These are phyloP conservation scores for Agrypnus murinus DNA, from an alignment of 2,888 invertebrate genomes.

Conservation along the genomic window DNA sequence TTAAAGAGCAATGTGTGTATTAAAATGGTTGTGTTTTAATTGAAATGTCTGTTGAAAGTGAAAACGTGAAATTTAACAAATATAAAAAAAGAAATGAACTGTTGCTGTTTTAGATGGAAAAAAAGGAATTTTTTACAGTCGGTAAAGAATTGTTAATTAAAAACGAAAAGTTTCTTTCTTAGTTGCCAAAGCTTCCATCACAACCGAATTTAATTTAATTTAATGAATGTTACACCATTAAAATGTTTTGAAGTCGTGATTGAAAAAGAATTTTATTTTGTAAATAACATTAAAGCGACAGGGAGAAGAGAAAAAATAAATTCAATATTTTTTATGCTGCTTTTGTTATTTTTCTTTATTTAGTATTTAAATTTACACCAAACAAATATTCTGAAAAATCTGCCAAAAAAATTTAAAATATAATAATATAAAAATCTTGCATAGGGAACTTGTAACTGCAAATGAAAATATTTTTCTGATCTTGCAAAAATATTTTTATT, in stretches of 20 bases:
- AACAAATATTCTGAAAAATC: too few species aligned
- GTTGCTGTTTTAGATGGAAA: constrained; percentile 12
- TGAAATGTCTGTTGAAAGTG: neutral
- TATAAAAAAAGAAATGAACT: constrained; percentile 11
- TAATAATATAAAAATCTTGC: too few species aligned
- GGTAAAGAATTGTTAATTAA: constrained; percentile 18
- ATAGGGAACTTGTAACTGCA: too few species aligned
- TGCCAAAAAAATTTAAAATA: too few species aligned
- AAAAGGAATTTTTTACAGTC: neutral
- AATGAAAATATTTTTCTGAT: too few species aligned
- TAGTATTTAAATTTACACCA: too few species aligned
- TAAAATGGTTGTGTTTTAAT: neutral
- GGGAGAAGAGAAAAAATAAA: too few species aligned
- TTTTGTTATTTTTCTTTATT: too few species aligned
- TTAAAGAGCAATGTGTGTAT: neutral
- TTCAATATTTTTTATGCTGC: too few species aligned
- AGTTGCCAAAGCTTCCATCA: neutral
- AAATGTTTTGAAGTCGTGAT: constrained; percentile 5
- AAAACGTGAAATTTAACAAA: constrained; percentile 2
- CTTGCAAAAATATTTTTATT: too few species aligned
- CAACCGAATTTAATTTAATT: constrained; percentile 21
- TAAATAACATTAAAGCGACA: neutral
- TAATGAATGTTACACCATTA: constrained; percentile 7
- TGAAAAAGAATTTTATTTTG: constrained; percentile 4
- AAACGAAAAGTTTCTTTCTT: neutral